Evolutionary conservation across 2,888 invertebrate genomes (phyloP).

Genomic region (Acronicta aceris): DNA sequence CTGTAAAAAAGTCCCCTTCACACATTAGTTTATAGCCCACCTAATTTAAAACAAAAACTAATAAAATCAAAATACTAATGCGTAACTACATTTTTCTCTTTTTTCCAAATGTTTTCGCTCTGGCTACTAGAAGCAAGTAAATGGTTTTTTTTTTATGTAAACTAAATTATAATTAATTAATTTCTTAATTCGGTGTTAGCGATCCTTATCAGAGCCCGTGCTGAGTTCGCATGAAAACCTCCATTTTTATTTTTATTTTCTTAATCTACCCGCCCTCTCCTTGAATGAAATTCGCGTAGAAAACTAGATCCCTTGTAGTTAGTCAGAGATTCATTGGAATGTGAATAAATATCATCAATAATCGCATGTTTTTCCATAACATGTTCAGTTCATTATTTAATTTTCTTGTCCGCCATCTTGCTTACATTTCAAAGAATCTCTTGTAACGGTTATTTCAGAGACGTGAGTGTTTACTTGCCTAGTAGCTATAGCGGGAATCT

Average conservation of each 20-base stretch:
- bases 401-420: constrained; percentile 34
- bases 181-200: constrained; percentile 78
- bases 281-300: constrained; percentile 83
- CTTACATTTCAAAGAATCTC: constrained; percentile 85
- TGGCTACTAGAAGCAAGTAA: constrained; percentile 90
- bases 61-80: constrained; percentile 69
- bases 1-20: constrained; percentile 18
- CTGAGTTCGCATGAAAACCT: constrained; percentile 78
- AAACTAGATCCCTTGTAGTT: constrained; percentile 80
- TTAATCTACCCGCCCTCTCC: constrained; percentile 65
- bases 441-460: constrained; percentile 61
- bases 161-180: constrained; percentile 36
- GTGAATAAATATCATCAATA: constrained; percentile 48
- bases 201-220: constrained; percentile 67
- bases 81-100: constrained; percentile 67
- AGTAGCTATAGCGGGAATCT: constrained; percentile 88
- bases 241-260: constrained; percentile 60
- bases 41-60: constrained; percentile 49
- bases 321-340: constrained; percentile 86
- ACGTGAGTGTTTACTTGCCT: constrained; percentile 85
- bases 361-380: constrained; percentile 39
- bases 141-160: constrained; percentile 69
- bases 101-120: constrained; percentile 84
- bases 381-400: constrained; percentile 30
- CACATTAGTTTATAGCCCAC: constrained; percentile 39